Evolutionary conservation across 2,797 vertebrate species (phyloP), one percentile per base, ranked within the genome.

Genomic region (Chelon labrosus): DNA sequence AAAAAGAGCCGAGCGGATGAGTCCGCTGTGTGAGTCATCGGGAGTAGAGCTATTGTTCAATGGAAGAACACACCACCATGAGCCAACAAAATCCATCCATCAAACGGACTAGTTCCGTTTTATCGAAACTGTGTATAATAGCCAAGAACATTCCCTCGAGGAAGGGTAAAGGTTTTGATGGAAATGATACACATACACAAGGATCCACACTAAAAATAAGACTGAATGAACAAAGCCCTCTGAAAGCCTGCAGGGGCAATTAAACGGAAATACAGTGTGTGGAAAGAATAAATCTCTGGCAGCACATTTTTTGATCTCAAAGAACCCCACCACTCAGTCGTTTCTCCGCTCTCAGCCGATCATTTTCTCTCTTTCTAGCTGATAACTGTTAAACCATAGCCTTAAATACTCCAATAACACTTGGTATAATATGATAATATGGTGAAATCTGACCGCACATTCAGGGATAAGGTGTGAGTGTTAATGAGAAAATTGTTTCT

Each of bases 1-100:
- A 71, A 57, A 59, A 38, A 8, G 16, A 41, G 70, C 69, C 0
- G 14, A 44, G 73, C 38, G 52, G 50, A 74, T 42, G 39, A 74
- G 63, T 50, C 65, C 66, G 72, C 65, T 37, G 44, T 38, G 12
- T 73, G 73, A 79, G 65, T 85, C 71, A 75, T 66, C 31, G 49
- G 9, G 20, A 61, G 56, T 20, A 13, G 14, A 50, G 57, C 50
- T 66, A 61, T 60, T 50, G 37, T 65, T 67, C 17, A 38, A 19
- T 41, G 22, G 51, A 69, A 51, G 64, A 35, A 59, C 47, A 72
- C n/a, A 56, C 58, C 3, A 4, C 38, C 20, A 1, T 44, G 22
- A 69, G 56, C 35, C 25, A 47, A 50, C 37, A 65, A 72, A 63
- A 68, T 20, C 22, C 47, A 72, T 64, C 52, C 76, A 55, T 53